Evolutionary conservation across 2,888 invertebrate species (phyloP).

Genomic region (Thymelicus lineola): DNA sequence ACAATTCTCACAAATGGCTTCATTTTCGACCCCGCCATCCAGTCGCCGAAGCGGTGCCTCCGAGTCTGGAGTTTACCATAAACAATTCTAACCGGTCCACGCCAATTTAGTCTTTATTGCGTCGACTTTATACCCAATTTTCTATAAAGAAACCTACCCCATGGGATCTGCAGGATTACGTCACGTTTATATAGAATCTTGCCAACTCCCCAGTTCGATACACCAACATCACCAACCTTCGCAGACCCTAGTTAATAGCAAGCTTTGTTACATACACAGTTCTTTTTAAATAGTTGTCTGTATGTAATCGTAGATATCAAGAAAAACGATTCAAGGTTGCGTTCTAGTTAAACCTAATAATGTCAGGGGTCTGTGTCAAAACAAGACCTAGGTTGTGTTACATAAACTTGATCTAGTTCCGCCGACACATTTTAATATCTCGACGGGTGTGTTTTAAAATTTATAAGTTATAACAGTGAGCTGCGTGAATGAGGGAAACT

Average conservation of each 20-base stretch:
- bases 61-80: slow-evolving; percentile 42
- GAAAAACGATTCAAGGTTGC: slow-evolving; percentile 44
- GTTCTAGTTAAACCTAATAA: slow-evolving; percentile 45
- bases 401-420: slow-evolving; percentile 45
- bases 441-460: slow-evolving; percentile 19
- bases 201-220: slow-evolving; percentile 38
- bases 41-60: slow-evolving; percentile 46
- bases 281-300: slow-evolving; percentile 35
- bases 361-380: slow-evolving; percentile 46
- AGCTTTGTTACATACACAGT: slow-evolving; percentile 19
- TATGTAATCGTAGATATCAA: slow-evolving; percentile 40
- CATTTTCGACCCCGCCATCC: slow-evolving; percentile 40
- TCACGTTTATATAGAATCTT: slow-evolving; percentile 40
- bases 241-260: slow-evolving; percentile 34
- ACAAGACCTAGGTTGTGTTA: slow-evolving; percentile 42
- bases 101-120: slow-evolving; percentile 30
- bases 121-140: background rate
- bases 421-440: slow-evolving; percentile 36
- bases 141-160: slow-evolving; percentile 7
- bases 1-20: slow-evolving; percentile 38
- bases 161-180: slow-evolving; percentile 32
- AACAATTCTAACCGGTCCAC: slow-evolving; percentile 11
- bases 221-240: slow-evolving; percentile 39
- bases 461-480: slow-evolving; percentile 19
- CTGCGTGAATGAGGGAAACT: background rate